Evolutionary conservation across 1,140 invertebrate genomes (phyloP).

Genomic region (Olivierus martensii): DNA sequence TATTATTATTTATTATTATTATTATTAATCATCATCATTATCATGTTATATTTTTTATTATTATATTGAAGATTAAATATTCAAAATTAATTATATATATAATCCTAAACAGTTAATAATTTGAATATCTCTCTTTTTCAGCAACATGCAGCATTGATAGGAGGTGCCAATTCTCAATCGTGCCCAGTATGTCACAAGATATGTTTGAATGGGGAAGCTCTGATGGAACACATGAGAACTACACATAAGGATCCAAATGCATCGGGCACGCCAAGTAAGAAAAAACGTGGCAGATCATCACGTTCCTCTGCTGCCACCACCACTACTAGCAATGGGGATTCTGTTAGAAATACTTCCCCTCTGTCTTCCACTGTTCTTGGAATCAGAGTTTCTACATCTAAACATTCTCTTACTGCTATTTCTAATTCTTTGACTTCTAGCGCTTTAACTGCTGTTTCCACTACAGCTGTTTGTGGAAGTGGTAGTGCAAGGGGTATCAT

Average conservation of each 20-base stretch:
- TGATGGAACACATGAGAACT: slow-evolving; percentile 90
- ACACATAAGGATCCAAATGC: slow-evolving; percentile 82
- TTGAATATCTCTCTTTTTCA: slow-evolving; percentile 45
- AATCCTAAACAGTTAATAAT: neutral
- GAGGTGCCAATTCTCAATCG: slow-evolving; percentile 58
- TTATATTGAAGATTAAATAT: too few species aligned
- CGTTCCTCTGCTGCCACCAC: slow-evolving; percentile 14
- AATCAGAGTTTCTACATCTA: too few species aligned
- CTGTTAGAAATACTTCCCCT: slow-evolving; percentile 3
- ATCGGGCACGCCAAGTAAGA: slow-evolving; percentile 72
- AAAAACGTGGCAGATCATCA: slow-evolving; percentile 12
- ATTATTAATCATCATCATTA: too few species aligned
- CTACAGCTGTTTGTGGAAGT: too few species aligned
- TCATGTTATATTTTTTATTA: too few species aligned
- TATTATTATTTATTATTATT: too few species aligned
- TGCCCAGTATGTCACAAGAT: slow-evolving; percentile 86
- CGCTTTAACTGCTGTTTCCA: too few species aligned
- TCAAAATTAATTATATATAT: too few species aligned
- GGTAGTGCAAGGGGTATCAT: slow-evolving; percentile 2
- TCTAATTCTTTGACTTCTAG: slow-evolving; percentile 7
- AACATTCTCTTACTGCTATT: slow-evolving; percentile 4
- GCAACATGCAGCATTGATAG: slow-evolving; percentile 80
- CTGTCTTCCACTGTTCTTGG: slow-evolving; percentile 5
- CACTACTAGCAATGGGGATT: neutral
- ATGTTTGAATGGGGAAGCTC: slow-evolving; percentile 72